Evolutionary conservation across 2,888 invertebrate genomes (phyloP).

Genomic region (Tetragonula carbonaria): DNA sequence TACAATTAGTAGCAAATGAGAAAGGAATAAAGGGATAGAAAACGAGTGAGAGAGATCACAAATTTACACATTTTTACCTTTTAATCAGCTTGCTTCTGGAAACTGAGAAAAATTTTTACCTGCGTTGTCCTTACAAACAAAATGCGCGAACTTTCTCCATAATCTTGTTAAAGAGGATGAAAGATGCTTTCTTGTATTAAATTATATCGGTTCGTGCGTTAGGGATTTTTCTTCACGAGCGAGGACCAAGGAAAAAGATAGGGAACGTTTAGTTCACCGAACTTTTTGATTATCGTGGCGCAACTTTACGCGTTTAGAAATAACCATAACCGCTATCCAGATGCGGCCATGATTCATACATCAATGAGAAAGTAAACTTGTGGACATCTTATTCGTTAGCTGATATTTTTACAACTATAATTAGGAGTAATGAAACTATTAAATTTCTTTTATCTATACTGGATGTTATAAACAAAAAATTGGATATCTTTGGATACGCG

Average conservation of each 20-base stretch:
- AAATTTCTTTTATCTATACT: no score
- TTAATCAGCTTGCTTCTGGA: slow-evolving; percentile 8
- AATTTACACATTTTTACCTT: neutral
- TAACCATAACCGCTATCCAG: neutral
- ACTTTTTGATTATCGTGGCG: neutral
- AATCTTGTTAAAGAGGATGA: slow-evolving; percentile 3
- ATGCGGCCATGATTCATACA: neutral
- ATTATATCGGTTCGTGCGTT: neutral
- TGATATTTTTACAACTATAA: neutral
- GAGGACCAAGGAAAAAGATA: neutral
- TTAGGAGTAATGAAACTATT: neutral
- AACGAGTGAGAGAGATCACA: neutral
- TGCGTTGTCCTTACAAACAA: slow-evolving; percentile 6
- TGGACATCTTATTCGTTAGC: neutral
- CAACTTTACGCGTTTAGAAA: neutral
- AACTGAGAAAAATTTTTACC: slow-evolving; percentile 3
- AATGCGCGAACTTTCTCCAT: neutral
- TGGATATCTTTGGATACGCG: no score
- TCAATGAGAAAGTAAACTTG: neutral
- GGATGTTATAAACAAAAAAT: no score
- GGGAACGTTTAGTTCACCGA: neutral
- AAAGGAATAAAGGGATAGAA: neutral
- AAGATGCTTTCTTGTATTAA: neutral
- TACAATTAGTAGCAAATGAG: neutral
- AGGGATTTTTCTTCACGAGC: neutral